Base-by-base conservation (phyloP, 1,140 invertebrate genomes). In the Brachionus manjavacas region DNA sequence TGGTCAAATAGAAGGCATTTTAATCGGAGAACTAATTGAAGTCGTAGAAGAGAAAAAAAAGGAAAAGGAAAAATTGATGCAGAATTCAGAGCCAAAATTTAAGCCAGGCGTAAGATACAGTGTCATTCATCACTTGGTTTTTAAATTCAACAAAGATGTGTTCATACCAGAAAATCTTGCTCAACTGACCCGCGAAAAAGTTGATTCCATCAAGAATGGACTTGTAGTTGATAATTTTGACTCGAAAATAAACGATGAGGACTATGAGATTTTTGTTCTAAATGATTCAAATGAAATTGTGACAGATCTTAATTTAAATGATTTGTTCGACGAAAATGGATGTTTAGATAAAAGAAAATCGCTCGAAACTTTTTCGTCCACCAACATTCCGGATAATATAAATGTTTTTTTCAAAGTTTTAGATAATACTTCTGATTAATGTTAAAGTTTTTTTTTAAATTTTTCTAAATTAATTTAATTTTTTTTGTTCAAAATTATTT, bases 321-420 rank as follows among this genome's bases (percentile, higher is more conserved):
- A 46, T 23, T 12, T 46, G 11, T 76, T 76, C n/a, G 72, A 76
- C 31, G 72, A 76, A 76, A 76, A 76, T 49, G 72, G 72, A 25
- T 23, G 25, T 8, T 52, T 76, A 2, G 72, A 76, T 76, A 76
- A 76, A 76, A 20, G 72, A 25, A 76, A 76, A 52, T 76, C 72
- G 9, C 7, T 76, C 6, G 72, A 76, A 49, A 16, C 72, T 11
- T 76, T 76, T 28, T 76, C 72, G 7, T 46, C 72, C 4, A 14
- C 11, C 7, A 16, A 76, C 20, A 23, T 76, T 14, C 72, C 72
- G 7, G 72, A 46, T 46, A 76, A 76, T 49, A 76, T 76, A 14
- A 76, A 76, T 25, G 43, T 76, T 23, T 76, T 76, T 76, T 76
- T 76, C 25, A 76, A 76, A 76, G 25, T 76, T 49, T 25, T 76